phyloP scores from a whole-genome alignment of 1,140 invertebrate genomes.

The Amyelois transitella region DNA sequence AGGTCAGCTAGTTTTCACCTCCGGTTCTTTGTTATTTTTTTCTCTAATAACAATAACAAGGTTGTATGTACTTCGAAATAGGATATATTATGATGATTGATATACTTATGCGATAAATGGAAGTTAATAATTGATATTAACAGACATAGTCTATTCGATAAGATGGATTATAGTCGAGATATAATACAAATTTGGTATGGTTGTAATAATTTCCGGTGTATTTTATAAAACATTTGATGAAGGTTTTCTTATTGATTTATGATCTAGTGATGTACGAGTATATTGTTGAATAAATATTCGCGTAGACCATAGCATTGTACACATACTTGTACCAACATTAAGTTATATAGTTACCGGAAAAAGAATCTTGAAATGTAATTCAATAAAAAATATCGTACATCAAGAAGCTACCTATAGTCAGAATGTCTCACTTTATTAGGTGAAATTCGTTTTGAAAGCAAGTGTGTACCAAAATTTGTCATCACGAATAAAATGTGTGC shows the following conservation, averaged over 20 bases:
- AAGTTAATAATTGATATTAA: not conserved
- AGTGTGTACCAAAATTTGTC: too few species aligned
- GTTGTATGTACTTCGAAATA: slow-evolving; percentile 12
- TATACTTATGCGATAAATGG: slow-evolving; percentile 3
- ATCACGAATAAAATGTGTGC: too few species aligned
- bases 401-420: too few species aligned
- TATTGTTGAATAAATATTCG: not conserved
- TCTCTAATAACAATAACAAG: slow-evolving; percentile 22
- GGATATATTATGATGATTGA: slow-evolving; percentile 9
- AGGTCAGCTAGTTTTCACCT: slow-evolving; percentile 36
- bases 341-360: too few species aligned
- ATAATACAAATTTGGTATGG: not conserved
- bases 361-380: too few species aligned
- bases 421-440: too few species aligned
- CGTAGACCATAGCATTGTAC: too few species aligned
- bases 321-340: too few species aligned
- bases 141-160: not conserved
- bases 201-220: not conserved
- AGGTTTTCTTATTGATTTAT: not conserved
- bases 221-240: not conserved
- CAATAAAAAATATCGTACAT: too few species aligned
- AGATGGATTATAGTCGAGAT: not conserved
- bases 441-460: too few species aligned
- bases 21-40: slow-evolving; percentile 39
- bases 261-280: not conserved